Evolutionary conservation across 2,113 vertebrate species (phyloP).

Genomic region (Actenoides lindsayi): DNA sequence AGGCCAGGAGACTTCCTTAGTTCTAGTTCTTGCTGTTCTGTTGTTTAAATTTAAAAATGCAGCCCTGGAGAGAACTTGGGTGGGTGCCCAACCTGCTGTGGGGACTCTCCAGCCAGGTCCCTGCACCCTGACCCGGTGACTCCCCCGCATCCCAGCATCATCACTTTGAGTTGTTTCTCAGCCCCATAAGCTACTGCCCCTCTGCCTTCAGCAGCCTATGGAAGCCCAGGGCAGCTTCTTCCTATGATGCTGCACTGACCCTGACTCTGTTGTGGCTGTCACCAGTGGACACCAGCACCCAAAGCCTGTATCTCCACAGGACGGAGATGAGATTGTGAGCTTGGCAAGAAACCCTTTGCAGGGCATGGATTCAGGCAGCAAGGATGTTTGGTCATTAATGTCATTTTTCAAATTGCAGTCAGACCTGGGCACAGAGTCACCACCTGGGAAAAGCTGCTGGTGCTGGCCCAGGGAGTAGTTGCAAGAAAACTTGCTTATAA

Average conservation of each 20-base stretch:
- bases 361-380: not conserved
- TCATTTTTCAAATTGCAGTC: not conserved
- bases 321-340: fast-evolving
- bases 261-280: not conserved
- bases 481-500: not conserved
- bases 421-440: not conserved
- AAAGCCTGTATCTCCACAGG: fast-evolving
- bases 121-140: fast-evolving
- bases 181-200: not conserved
- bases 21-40: not conserved
- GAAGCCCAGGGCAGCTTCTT: not conserved
- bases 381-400: not conserved
- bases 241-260: fast-evolving
- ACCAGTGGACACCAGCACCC: not conserved
- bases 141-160: not conserved
- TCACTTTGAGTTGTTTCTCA: not conserved
- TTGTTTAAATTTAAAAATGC: not conserved
- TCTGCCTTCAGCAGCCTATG: not conserved
- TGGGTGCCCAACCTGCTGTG: not conserved
- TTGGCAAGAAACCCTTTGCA: not conserved
- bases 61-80: not conserved
- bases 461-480: not conserved
- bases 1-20: not conserved
- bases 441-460: not conserved
- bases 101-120: not conserved